Evolutionary conservation across 2,888 invertebrate genomes (phyloP).

Genomic region (Scrobipalpa atriplicella): DNA sequence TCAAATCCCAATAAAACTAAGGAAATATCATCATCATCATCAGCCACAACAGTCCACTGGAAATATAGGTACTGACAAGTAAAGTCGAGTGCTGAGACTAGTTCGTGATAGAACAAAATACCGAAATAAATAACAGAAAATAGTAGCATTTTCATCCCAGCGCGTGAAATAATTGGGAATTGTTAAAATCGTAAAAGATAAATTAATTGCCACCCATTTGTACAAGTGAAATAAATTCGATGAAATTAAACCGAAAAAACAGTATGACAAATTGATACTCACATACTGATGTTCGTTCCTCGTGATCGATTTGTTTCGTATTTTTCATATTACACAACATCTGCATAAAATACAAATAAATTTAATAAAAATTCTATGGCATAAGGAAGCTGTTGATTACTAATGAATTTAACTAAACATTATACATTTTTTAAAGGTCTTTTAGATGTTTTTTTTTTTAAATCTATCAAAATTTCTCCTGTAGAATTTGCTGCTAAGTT

Average conservation of each 20-base stretch:
- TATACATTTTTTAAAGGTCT: not conserved
- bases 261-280: constrained; percentile 54
- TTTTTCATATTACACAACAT: constrained; percentile 10
- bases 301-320: constrained; percentile 30
- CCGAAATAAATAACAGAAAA: not conserved
- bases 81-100: too few relatives aligned
- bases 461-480: too few relatives aligned
- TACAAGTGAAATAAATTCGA: constrained; percentile 69
- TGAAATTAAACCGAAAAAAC: constrained; percentile 67
- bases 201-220: constrained; percentile 64
- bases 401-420: not conserved
- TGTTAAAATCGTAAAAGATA: constrained; percentile 57
- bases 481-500: too few relatives aligned
- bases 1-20: too few relatives aligned
- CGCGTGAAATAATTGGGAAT: constrained; percentile 48
- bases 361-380: too few relatives aligned
- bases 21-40: too few relatives aligned
- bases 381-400: not conserved
- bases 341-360: not conserved
- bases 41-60: too few relatives aligned
- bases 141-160: constrained; percentile 8
- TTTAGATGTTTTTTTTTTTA: too few relatives aligned
- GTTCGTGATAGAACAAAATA: too few relatives aligned
- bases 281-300: constrained; percentile 48
- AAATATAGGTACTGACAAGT: too few relatives aligned